phyloP scores from a whole-genome alignment of 1,140 invertebrate species.

The Delia radicum region DNA sequence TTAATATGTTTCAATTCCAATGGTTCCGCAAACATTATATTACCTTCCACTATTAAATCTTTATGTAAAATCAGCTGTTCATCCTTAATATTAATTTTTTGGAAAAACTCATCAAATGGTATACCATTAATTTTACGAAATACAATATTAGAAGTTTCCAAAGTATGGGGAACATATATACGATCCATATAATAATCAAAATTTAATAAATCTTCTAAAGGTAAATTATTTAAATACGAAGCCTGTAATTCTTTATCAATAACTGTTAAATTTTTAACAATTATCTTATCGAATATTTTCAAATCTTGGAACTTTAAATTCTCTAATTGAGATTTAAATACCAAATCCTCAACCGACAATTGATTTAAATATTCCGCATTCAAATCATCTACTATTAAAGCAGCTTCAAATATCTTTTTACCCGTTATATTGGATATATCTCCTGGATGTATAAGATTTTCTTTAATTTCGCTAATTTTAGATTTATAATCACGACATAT shows the following conservation, averaged over 20 bases:
- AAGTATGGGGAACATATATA: constrained; percentile 30
- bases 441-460: constrained; percentile 39
- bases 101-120: constrained; percentile 39
- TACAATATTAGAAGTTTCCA: constrained; percentile 31
- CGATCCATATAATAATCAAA: constrained; percentile 36
- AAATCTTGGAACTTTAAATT: no score
- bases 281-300: constrained; percentile 31
- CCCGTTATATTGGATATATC: constrained; percentile 37
- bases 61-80: constrained; percentile 39
- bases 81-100: constrained; percentile 26
- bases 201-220: constrained; percentile 32
- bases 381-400: constrained; percentile 30
- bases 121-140: constrained; percentile 41
- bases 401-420: constrained; percentile 37
- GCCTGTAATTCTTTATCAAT: constrained; percentile 26
- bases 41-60: constrained; percentile 45
- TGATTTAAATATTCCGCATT: constrained; percentile 31
- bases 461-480: constrained; percentile 30
- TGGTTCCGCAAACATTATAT: constrained; percentile 36
- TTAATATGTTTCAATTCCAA: constrained; percentile 38
- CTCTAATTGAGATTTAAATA: constrained; percentile 26
- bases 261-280: constrained; percentile 26
- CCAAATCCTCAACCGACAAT: constrained; percentile 29
- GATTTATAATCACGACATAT: constrained; percentile 35
- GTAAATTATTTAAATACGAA: constrained; percentile 33